Base-by-base conservation (phyloP, 2,888 invertebrate genomes). In the Nemotelus nigrinus region DNA sequence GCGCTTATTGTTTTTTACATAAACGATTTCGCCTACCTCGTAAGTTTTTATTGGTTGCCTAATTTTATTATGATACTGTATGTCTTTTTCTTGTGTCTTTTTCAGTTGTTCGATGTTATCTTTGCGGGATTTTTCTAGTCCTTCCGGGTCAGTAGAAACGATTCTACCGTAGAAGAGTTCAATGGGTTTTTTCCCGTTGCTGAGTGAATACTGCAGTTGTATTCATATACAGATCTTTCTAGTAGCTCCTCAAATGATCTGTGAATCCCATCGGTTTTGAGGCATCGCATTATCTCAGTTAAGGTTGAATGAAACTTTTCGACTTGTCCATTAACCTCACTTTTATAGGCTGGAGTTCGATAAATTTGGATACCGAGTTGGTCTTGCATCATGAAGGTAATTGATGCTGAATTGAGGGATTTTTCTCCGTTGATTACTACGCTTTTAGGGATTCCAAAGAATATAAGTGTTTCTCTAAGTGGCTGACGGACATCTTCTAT, bases 241-340 rank as follows among this genome's bases (percentile, higher is more conserved):
- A 78, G 55, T 44, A 76, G 44, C 55, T 77, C 64, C 39, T 71
- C 53, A 25, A 77, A 77, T 2, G 60, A 43, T 6, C 77, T 39
- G 5, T 78, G 39, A 5, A 10, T 65, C 3, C 67, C 60, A 39
- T 72, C 57, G 47, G 55, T 45, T 48, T 78, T 78, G 3, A 70
- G 60, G 39, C 76, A 76, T 63, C 78, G 48, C 71, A 77, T 72
- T 25, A 78, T 76, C 55, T 80, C 79, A 1, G 48, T 25, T 4
- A 80, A 45, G 8, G 79, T 80, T 3, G 80, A 80, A 68, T 79
- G 80, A 44, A 79, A 78, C 1, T 77, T 50, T 48, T 80, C 80
- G 8, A 80, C 77, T 53, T 77, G 76, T 2, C 79, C 80, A 63
- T 79, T 80, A 8, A 76, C 72, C 39, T 71, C 41, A n/a, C 77